Percentiles rank a stretch among this genome's conserved stretches.
phyloP scores from a whole-genome alignment of 1,140 invertebrate genomes.

The Saxidomus purpurata region DNA sequence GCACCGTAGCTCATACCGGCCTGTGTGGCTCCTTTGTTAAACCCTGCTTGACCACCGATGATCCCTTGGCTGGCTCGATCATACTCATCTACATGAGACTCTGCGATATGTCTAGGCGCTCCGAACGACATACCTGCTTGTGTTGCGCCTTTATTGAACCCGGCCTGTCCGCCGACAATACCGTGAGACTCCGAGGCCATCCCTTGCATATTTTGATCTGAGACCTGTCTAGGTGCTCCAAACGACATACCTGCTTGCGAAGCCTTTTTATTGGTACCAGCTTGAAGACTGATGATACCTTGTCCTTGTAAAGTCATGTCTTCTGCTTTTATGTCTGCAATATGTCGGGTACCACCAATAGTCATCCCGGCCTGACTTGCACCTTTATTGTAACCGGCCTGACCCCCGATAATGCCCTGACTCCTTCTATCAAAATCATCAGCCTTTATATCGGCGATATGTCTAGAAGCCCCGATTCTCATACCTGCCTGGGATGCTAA shows the following conservation, averaged over 20 bases:
- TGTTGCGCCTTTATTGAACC: conserved; percentile 92
- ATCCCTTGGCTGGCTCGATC: conserved; percentile 90
- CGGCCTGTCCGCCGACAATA: conserved; percentile 96
- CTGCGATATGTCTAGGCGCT: conserved; percentile 78
- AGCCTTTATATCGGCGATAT: conserved; percentile 81
- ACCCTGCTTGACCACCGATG: conserved; percentile 96
- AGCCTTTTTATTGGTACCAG: conserved; percentile 94
- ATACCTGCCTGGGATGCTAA: conserved; percentile 87
- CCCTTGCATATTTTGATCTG: conserved; percentile 77
- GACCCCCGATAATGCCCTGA: conserved; percentile 95
- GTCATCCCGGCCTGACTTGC: conserved; percentile 97
- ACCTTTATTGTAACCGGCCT: conserved; percentile 96
- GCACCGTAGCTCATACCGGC: conserved; percentile 95
- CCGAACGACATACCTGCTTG: conserved; percentile 81
- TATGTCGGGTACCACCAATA: conserved; percentile 96
- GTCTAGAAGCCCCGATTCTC: conserved; percentile 77
- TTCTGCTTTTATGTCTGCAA: conserved; percentile 86
- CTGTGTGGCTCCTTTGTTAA: conserved; percentile 91
- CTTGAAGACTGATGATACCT: conserved; percentile 96
- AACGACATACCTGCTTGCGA: conserved; percentile 89
- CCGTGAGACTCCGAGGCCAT: conserved; percentile 88
- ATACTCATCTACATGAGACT: conserved; percentile 79
- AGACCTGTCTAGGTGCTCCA: conserved; percentile 79
- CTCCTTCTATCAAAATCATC: conserved; percentile 87
- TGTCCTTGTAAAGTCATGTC: conserved; percentile 91